Evolutionary conservation across 2,113 vertebrate genomes (phyloP).

Genomic region (Noctilio leporinus): DNA sequence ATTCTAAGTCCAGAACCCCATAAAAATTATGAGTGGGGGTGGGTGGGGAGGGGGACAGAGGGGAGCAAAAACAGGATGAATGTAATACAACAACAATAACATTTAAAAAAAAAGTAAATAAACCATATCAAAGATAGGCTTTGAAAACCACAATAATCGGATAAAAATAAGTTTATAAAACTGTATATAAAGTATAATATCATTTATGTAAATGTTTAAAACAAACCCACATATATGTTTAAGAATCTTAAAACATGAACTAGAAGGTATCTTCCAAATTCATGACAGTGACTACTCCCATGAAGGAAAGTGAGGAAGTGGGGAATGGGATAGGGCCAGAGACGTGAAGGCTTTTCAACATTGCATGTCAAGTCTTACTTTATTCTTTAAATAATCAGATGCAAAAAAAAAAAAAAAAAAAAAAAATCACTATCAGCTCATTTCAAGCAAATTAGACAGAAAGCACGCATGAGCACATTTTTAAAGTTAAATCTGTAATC

Average conservation of each 20-base stretch:
- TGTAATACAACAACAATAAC: too few relatives aligned
- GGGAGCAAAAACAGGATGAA: too few relatives aligned
- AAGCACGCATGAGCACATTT: not conserved
- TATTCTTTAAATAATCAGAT: not conserved
- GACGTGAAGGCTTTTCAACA: not conserved
- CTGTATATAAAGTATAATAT: not conserved
- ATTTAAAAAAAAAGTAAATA: not conserved
- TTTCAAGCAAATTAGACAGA: not conserved
- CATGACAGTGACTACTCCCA: not conserved
- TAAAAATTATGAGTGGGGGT: too few relatives aligned
- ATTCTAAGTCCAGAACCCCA: not conserved
- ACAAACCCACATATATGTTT: not conserved
- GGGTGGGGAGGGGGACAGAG: too few relatives aligned
- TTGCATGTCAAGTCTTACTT: not conserved
- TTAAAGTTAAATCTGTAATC: not conserved
- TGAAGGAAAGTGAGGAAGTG: not conserved
- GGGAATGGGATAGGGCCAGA: not conserved
- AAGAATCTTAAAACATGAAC: not conserved
- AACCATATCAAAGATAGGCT: not conserved
- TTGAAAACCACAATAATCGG: not conserved
- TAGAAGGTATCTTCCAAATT: not conserved
- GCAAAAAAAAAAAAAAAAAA: too few relatives aligned
- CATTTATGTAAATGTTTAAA: not conserved
- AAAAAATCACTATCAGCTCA: not conserved
- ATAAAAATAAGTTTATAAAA: not conserved